Conservation (phyloP, 2,888 invertebrate species). For the Bedellia somnulentella region DNA sequence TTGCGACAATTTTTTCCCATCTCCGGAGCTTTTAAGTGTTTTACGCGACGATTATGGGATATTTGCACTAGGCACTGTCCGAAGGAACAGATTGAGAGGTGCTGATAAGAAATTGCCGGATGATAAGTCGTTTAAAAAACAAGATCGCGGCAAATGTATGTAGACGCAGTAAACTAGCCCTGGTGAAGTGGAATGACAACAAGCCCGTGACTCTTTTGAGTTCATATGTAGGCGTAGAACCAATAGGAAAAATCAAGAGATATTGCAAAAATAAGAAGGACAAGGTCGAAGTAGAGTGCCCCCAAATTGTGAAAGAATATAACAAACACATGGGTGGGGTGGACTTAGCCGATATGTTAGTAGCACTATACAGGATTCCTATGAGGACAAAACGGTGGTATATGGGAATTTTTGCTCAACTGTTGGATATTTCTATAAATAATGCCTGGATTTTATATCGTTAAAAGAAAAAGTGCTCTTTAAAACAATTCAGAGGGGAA, state of each 20-base stretch:
- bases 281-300: constrained; percentile 10
- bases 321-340: constrained; percentile 15
- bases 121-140: constrained; percentile 2
- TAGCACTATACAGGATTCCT: not conserved
- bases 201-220: constrained; percentile 12
- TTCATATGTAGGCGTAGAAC: constrained; percentile 11
- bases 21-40: constrained; percentile 2
- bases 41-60: constrained; percentile 3
- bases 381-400: constrained; percentile 7
- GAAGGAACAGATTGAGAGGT: constrained; percentile 4
- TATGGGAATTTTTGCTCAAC: constrained; percentile 10
- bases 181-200: constrained; percentile 12
- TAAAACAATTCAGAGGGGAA: constrained; percentile 1
- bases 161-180: not conserved
- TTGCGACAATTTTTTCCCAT: constrained; percentile 5
- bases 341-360: constrained; percentile 10
- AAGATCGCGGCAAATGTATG: not conserved
- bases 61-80: constrained; percentile 3
- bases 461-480: not conserved
- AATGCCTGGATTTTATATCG: constrained; percentile 3
- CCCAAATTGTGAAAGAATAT: constrained; percentile 12
- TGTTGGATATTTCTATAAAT: constrained; percentile 1
- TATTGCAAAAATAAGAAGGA: constrained; percentile 10
- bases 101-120: not conserved
- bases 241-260: constrained; percentile 9